Percentiles rank a stretch among this genome's conserved stretches.
Evolutionary conservation across 2,888 invertebrate genomes (phyloP).

Genomic region (Drosophila dives): DNA sequence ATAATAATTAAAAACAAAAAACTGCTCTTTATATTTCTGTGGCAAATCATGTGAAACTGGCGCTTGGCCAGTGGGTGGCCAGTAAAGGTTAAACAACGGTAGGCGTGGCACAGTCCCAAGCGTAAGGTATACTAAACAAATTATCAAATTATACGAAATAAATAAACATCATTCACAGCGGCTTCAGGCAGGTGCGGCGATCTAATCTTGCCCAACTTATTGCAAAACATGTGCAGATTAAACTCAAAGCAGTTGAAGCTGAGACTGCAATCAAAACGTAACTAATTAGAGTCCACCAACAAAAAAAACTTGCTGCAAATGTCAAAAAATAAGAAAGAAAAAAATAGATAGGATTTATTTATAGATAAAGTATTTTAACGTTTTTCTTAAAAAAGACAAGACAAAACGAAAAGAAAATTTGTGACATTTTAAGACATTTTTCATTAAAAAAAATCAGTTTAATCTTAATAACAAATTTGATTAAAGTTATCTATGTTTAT

Average conservation of each 20-base stretch:
- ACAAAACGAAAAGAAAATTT: neutral
- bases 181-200: constrained; percentile 57
- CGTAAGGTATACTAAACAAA: constrained; percentile 28
- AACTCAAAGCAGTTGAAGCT: constrained; percentile 11
- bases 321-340: constrained; percentile 29
- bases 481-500: neutral
- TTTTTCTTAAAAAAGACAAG: neutral
- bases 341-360: constrained; percentile 12
- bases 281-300: constrained; percentile 51
- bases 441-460: neutral
- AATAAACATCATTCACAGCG: constrained; percentile 30
- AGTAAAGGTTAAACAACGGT: constrained; percentile 46
- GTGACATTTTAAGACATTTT: constrained; percentile 6
- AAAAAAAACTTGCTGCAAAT: constrained; percentile 33
- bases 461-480: neutral
- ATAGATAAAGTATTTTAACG: constrained; percentile 8
- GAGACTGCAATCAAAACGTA: constrained; percentile 28
- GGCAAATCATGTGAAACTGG: constrained; percentile 51
- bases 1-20: constrained; percentile 68
- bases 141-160: constrained; percentile 29
- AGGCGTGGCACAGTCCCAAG: constrained; percentile 39
- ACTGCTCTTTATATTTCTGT: constrained; percentile 25
- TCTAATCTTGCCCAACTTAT: constrained; percentile 48
- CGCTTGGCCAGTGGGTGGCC: constrained; percentile 57
- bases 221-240: constrained; percentile 48